Evolutionary conservation across 2,797 vertebrate genomes (phyloP).

Genomic region (Enteromius viviparus): DNA sequence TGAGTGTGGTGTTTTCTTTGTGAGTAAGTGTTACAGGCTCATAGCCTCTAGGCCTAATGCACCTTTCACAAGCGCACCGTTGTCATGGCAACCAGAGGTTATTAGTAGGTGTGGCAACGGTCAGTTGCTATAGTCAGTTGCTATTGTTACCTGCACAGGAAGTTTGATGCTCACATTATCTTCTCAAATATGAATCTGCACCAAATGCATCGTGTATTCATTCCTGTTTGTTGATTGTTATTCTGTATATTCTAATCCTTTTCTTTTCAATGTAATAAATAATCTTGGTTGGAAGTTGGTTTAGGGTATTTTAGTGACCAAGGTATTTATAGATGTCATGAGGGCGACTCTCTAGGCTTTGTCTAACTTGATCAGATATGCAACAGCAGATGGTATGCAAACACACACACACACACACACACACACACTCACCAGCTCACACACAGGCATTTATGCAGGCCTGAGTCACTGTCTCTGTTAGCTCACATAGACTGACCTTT

Average conservation of each 20-base stretch:
- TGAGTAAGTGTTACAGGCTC: background rate
- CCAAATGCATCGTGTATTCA: background rate
- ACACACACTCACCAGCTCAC: conserved; percentile 20
- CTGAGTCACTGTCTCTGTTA: conserved; percentile 19
- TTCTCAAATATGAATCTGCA: background rate
- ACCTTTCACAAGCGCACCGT: conserved; percentile 41
- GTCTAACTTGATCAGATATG: conserved; percentile 40
- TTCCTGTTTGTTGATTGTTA: background rate
- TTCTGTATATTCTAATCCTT: background rate
- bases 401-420: conserved; percentile 39
- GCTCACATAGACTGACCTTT: conserved; percentile 30
- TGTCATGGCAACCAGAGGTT: conserved; percentile 50
- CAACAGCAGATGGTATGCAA: conserved; percentile 46
- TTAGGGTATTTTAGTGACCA: conserved; percentile 26
- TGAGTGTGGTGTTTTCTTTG: background rate
- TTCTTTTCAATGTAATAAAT: background rate
- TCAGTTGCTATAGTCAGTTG: too few relatives aligned
- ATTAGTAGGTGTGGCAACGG: conserved; percentile 32
- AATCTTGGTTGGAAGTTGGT: background rate
- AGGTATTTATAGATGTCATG: conserved; percentile 47
- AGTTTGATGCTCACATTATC: conserved; percentile 11
- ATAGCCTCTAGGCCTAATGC: conserved; percentile 39
- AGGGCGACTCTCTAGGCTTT: conserved; percentile 8
- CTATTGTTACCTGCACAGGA: conserved; percentile 49
- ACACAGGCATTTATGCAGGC: conserved; percentile 6